Base-by-base conservation (phyloP, 2,113 vertebrate species). In the Romanogobio albipinnatus region DNA sequence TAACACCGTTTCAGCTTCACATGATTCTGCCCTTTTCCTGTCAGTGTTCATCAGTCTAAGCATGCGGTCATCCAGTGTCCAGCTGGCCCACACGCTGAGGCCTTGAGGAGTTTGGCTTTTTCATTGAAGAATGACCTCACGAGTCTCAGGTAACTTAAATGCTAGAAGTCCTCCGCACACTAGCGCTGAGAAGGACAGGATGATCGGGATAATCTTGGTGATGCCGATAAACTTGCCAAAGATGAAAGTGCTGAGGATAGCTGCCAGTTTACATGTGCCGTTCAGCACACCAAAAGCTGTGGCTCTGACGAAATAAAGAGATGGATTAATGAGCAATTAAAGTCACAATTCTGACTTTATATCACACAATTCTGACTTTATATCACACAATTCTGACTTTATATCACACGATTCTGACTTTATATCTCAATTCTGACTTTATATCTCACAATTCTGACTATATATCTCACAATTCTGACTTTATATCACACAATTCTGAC, bases 241-340 rank as follows among this genome's bases (percentile, higher is more conserved):
- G 90, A 98, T 96, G n/a, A 96, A 97, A 89, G 97, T 98, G 89
- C 97, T 97, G 73, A 99, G 83, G 86, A 99, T 97, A 90, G 97
- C 96, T 0, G 95, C 98, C 59, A 99, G 92, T 93, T 98, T 99
- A 86, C 96, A 97, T 81, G 98, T 88, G 14, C 95, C 97, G 0
- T 98, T 99, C 87, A 99, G 95, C 91, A 99, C 96, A 29, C 98
- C 97, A 33, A 98, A 99, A 2, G 97, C 97, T 0, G 97, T 99
- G 81, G 96, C 96, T 90, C 98, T 99, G 93, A 3, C 61, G 86
- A 88, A 75, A 70, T 74, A 89, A 29, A 51, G 89, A 4, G 45
- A 62, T 39, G 22, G 61, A 66, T 15, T 53, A 49, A 7, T 78
- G 15, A 11, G 33, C 6, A 39, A 39, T 39, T 4, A 29, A 29